A percentile compares a stretch with the other conserved stretches of the same genome.
These are phyloP conservation scores for Forpus xanthops DNA, from an alignment of 2,797 vertebrate genomes.

Conservation along the genomic window DNA sequence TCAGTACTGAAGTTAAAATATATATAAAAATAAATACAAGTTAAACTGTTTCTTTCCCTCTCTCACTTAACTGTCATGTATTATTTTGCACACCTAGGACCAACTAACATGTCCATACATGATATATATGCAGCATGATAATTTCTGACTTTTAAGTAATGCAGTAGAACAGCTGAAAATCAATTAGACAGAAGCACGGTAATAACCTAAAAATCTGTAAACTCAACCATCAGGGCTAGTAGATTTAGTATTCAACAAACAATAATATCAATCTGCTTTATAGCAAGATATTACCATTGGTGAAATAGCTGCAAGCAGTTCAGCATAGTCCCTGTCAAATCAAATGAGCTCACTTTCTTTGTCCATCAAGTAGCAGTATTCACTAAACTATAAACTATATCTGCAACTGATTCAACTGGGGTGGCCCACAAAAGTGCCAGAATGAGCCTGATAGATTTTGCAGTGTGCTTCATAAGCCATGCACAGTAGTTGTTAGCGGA, in stretches of 20 bases:
- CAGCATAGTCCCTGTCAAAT: not conserved
- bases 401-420: not conserved
- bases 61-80: not conserved
- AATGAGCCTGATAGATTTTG: not conserved
- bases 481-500: not conserved
- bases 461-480: not conserved
- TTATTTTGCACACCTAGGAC: not conserved
- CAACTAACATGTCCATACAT: not conserved
- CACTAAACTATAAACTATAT: not conserved
- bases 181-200: not conserved
- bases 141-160: not conserved
- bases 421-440: not conserved
- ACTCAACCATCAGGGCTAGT: not conserved
- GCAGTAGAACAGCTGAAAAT: not conserved
- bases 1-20: not conserved
- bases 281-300: not conserved
- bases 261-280: not conserved
- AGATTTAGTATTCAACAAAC: not conserved
- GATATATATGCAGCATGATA: not conserved
- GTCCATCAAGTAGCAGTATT: not conserved
- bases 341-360: not conserved
- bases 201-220: not conserved
- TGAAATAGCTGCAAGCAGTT: not conserved
- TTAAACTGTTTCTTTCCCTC: not conserved
- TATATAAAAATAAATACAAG: not conserved